Evolutionary conservation across 2,797 vertebrate species (phyloP), one percentile per base, ranked within the genome.

Genomic region (Xenentodon cancila): DNA sequence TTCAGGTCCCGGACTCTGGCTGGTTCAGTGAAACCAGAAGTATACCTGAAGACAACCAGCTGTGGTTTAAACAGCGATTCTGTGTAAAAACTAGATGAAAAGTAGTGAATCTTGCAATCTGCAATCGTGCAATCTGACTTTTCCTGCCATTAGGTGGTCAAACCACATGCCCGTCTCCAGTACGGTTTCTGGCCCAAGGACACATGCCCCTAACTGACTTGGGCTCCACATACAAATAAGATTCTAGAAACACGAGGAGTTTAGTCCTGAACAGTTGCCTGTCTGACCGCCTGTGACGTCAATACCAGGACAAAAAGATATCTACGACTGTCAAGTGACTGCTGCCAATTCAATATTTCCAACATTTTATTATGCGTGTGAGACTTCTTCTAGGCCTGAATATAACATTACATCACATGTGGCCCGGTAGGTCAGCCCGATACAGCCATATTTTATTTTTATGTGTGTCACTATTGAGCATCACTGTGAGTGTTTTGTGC

Each of bases 271-370:
- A 43, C 75, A 59, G 65, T 75, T 68, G 62, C 55, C 54, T 16
- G 43, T 72, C 61, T 77, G 70, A 61, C 59, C 62, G 50, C 42
- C 70, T 58, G 68, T 80, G 65, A 74, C 69, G 50, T 57, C 27
- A 48, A 72, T 21, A 5, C 53, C 42, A 45, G 64, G 62, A 82
- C 78, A 84, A 75, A 82, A 68, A 69, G 53, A 50, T 55, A 59
- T 49, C 73, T 76, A 50, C 69, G 57, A 74, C 46, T 69, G 59
- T 34, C 34, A 30, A 75, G 74, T 74, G 54, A 65, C 46, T 45
- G 50, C 51, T 52, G 64, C 57, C 9, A 22, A 65, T 63, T 58
- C 55, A 73, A 79, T 32, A 46, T 48, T 53, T 63, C 55, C 55
- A 73, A 79, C 27, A 49, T 50, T 53, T 59, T 71, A 59, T 56